Percentiles rank a stretch among this genome's conserved stretches.
phyloP scores from a whole-genome alignment of 2,797 vertebrate genomes.

The Tadarida brasiliensis region DNA sequence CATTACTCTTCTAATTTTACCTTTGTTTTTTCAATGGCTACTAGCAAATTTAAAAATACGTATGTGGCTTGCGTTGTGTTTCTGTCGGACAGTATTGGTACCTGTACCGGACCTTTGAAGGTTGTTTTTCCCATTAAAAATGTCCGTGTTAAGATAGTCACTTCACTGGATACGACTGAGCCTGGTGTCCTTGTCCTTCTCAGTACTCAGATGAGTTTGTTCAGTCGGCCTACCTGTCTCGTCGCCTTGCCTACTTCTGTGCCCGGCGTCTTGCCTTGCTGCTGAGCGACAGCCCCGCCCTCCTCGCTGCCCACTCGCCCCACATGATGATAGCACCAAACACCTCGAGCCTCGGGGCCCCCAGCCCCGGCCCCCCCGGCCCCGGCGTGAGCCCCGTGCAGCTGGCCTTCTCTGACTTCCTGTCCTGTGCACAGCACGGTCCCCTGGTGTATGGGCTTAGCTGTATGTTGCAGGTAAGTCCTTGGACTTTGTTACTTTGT shows the following conservation, averaged over 20 bases:
- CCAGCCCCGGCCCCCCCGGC: constrained; percentile 80
- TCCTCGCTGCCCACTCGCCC: constrained; percentile 84
- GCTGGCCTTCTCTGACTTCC: constrained; percentile 86
- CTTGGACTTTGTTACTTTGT: background rate
- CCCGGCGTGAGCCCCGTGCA: constrained; percentile 83
- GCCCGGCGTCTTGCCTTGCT: constrained; percentile 87
- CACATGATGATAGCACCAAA: constrained; percentile 84
- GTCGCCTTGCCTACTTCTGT: constrained; percentile 89
- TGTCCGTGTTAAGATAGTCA: background rate
- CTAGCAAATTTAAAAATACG: background rate
- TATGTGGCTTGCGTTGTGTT: background rate
- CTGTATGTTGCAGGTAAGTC: constrained; percentile 89
- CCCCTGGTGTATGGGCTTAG: constrained; percentile 89
- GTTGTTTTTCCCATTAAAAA: background rate
- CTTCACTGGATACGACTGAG: background rate
- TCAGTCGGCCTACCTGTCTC: constrained; percentile 89
- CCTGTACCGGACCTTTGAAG: background rate
- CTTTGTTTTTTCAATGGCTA: background rate
- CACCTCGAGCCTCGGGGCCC: constrained; percentile 81
- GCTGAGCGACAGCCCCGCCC: constrained; percentile 85
- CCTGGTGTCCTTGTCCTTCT: constrained; percentile 18
- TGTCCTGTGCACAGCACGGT: constrained; percentile 88
- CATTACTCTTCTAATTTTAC: background rate
- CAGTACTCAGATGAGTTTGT: constrained; percentile 91
- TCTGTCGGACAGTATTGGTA: background rate